A percentile compares a stretch with the other conserved stretches of the same genome.
phyloP scores from a whole-genome alignment of 2,888 invertebrate species.

The Panzeria rudis region DNA sequence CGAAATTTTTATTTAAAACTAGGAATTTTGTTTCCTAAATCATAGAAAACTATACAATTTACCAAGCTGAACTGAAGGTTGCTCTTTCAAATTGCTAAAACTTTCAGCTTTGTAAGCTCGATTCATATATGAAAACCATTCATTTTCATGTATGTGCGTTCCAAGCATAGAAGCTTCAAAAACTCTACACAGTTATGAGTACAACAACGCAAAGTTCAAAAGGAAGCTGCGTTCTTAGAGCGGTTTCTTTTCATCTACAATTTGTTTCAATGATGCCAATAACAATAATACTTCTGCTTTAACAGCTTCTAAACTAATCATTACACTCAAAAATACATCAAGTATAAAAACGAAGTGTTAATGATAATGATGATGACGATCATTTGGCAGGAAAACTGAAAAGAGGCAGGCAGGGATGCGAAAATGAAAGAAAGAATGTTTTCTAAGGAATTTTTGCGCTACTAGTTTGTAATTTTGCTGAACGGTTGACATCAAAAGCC shows the following conservation, averaged over 20 bases:
- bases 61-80: slow-evolving; percentile 8
- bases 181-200: background rate
- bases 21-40: background rate
- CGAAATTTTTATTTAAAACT: too few species aligned
- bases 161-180: slow-evolving; percentile 13
- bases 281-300: slow-evolving; percentile 67
- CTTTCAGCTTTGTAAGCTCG: background rate
- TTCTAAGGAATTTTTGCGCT: slow-evolving; percentile 62
- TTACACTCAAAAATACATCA: slow-evolving; percentile 57
- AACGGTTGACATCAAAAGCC: slow-evolving; percentile 72
- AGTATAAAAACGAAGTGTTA: slow-evolving; percentile 64
- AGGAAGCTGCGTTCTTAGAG: slow-evolving; percentile 48
- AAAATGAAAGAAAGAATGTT: slow-evolving; percentile 34
- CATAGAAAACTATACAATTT: too few species aligned
- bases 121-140: background rate
- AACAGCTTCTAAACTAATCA: slow-evolving; percentile 63
- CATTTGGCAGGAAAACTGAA: slow-evolving; percentile 42
- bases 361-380: slow-evolving; percentile 59
- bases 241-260: slow-evolving; percentile 68
- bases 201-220: slow-evolving; percentile 55
- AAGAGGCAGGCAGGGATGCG: slow-evolving; percentile 1
- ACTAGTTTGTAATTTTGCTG: slow-evolving; percentile 54
- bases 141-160: slow-evolving; percentile 6
- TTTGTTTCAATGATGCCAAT: slow-evolving; percentile 72
- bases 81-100: background rate